A percentile compares a stretch with the other conserved stretches of the same genome.
phyloP scores from a whole-genome alignment of 2,888 invertebrate genomes.

The Agonopterix heracliana region DNA sequence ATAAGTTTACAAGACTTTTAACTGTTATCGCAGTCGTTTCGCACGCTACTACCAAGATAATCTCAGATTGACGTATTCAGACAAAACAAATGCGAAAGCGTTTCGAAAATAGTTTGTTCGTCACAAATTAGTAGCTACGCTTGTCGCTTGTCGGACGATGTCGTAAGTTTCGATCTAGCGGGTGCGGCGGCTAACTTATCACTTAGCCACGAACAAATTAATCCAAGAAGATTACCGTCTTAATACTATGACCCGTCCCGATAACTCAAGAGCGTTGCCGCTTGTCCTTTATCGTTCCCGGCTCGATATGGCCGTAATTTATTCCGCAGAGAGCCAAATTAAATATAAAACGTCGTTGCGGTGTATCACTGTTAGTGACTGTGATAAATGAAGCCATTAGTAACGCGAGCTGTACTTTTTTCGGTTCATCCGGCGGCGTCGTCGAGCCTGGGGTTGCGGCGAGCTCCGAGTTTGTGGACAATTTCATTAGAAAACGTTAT shows the following conservation, averaged over 20 bases:
- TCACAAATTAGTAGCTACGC: slow-evolving; percentile 14
- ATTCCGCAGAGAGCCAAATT: slow-evolving; percentile 71
- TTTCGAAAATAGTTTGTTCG: slow-evolving; percentile 27
- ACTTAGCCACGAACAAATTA: slow-evolving; percentile 67
- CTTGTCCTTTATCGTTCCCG: slow-evolving; percentile 61
- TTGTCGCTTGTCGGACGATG: slow-evolving; percentile 29
- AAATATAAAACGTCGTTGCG: slow-evolving; percentile 75
- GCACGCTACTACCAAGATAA: slow-evolving; percentile 22
- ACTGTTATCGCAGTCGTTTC: slow-evolving; percentile 24
- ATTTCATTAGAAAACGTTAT: slow-evolving; percentile 76
- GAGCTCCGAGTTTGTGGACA: slow-evolving; percentile 69
- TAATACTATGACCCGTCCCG: slow-evolving; percentile 57
- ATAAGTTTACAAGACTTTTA: slow-evolving; percentile 33
- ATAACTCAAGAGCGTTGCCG: slow-evolving; percentile 57
- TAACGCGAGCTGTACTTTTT: slow-evolving; percentile 75
- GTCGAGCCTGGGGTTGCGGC: slow-evolving; percentile 61
- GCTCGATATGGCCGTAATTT: slow-evolving; percentile 70
- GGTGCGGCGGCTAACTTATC: slow-evolving; percentile 53
- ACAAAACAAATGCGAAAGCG: slow-evolving; percentile 28
- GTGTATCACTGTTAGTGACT: slow-evolving; percentile 76
- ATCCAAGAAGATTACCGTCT: slow-evolving; percentile 61
- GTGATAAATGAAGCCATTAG: slow-evolving; percentile 77
- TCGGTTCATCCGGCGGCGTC: slow-evolving; percentile 72
- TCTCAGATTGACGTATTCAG: slow-evolving; percentile 29
- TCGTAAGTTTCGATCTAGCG: slow-evolving; percentile 42